These are phyloP conservation scores for Lycophotia porphyrea DNA, from an alignment of 2,888 invertebrate genomes.

Conservation along the genomic window DNA sequence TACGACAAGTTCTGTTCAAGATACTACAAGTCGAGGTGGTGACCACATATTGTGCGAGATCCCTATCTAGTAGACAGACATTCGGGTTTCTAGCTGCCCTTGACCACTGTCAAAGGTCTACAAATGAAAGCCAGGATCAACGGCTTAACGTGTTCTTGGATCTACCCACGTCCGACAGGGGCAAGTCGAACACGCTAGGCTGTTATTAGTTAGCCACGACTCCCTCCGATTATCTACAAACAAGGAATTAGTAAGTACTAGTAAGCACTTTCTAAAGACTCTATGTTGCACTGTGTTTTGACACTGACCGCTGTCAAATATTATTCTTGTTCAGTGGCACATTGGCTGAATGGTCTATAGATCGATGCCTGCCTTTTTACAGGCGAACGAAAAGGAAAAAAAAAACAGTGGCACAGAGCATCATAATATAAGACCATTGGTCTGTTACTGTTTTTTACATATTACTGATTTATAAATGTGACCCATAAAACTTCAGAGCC, in stretches of 20 bases:
- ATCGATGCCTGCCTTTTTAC: too few relatives aligned
- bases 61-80: neutral
- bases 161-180: neutral
- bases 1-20: neutral
- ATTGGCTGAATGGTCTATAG: too few relatives aligned
- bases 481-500: neutral
- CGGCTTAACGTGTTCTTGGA: neutral
- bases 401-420: too few relatives aligned
- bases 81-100: neutral
- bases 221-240: neutral
- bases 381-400: too few relatives aligned
- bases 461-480: neutral
- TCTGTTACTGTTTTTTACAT: neutral
- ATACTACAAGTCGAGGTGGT: neutral
- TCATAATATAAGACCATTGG: too few relatives aligned
- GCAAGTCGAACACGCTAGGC: neutral
- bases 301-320: neutral
- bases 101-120: neutral
- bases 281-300: neutral
- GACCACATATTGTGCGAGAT: neutral
- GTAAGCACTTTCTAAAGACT: neutral
- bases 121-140: neutral
- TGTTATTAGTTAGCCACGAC: neutral
- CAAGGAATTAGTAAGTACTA: conserved; percentile 3
- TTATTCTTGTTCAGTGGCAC: neutral